Percentiles rank a stretch among this genome's conserved stretches.
These are phyloP conservation scores for Emydocephalus ijimae DNA, from an alignment of 2,113 vertebrate species.

Conservation along the genomic window DNA sequence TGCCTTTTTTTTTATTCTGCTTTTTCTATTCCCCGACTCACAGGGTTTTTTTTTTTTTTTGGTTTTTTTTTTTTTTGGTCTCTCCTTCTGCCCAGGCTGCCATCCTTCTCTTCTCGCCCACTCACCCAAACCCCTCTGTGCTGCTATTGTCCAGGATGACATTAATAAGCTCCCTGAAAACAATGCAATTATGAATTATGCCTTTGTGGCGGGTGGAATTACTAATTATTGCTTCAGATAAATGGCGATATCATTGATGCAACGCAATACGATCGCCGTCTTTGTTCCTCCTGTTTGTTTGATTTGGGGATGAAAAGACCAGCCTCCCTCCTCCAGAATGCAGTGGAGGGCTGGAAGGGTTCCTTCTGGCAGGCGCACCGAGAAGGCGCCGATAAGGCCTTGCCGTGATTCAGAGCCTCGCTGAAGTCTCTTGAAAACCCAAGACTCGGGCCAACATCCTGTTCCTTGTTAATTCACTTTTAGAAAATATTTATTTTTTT, in stretches of 20 bases:
- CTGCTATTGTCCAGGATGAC: conserved; percentile 37
- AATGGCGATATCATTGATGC: conserved; percentile 63
- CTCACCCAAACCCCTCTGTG: neutral
- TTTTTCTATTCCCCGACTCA: neutral
- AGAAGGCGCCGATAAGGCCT: conserved; percentile 27
- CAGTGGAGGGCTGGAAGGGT: conserved; percentile 30
- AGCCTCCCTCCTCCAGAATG: conserved; percentile 44
- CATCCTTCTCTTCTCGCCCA: neutral
- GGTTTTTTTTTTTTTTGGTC: neutral
- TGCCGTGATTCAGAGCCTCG: conserved; percentile 18
- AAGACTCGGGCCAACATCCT: conserved; percentile 28
- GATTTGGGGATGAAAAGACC: conserved; percentile 61
- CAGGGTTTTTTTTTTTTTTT: neutral
- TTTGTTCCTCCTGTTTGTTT: conserved; percentile 63
- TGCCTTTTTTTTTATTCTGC: neutral
- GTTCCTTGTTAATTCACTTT: conserved; percentile 60
- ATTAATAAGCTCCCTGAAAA: conserved; percentile 47
- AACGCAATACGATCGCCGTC: conserved; percentile 59
- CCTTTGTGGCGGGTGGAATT: conserved; percentile 47
- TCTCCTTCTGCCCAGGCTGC: neutral
- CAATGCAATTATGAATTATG: conserved; percentile 50
- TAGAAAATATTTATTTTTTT: conserved; percentile 29
- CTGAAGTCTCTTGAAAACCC: too few relatives aligned
- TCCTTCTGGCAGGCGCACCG: conserved; percentile 44
- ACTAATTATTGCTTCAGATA: conserved; percentile 64